Evolutionary conservation across 1,140 invertebrate genomes (phyloP).

Genomic region (Metopolophium dirhodum): DNA sequence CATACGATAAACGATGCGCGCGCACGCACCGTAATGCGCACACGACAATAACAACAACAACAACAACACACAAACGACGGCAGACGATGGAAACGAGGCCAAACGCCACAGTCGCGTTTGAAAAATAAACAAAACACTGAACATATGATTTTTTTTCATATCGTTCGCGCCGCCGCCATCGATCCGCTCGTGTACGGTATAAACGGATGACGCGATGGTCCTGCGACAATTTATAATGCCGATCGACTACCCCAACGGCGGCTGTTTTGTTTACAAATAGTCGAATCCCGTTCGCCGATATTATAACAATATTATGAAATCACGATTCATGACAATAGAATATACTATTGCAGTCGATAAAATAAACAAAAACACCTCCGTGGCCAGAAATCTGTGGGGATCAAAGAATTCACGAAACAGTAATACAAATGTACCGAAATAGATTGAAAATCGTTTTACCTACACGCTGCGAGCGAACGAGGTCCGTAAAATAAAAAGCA

Average conservation of each 20-base stretch:
- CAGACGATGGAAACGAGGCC: conserved; percentile 23
- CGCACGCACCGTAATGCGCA: background rate
- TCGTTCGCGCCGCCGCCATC: background rate
- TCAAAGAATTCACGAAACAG: background rate
- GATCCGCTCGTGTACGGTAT: background rate
- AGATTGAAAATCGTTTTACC: background rate
- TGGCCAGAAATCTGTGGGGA: background rate
- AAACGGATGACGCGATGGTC: background rate
- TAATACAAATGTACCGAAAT: background rate
- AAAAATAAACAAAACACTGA: conserved; percentile 24
- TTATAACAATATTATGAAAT: background rate
- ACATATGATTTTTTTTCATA: conserved; percentile 9
- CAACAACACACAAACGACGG: background rate
- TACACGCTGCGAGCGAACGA: background rate
- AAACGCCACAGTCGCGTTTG: background rate
- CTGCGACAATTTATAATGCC: background rate
- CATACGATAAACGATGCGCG: background rate
- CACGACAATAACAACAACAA: background rate
- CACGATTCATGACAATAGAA: background rate
- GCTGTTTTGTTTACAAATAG: background rate
- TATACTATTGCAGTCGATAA: background rate
- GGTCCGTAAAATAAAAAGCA: background rate
- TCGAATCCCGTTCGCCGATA: background rate
- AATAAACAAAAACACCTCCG: background rate
- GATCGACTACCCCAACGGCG: background rate